A percentile compares a stretch with the other conserved stretches of the same genome.
phyloP scores from a whole-genome alignment of 2,113 vertebrate species.

The Rhineura floridana region DNA sequence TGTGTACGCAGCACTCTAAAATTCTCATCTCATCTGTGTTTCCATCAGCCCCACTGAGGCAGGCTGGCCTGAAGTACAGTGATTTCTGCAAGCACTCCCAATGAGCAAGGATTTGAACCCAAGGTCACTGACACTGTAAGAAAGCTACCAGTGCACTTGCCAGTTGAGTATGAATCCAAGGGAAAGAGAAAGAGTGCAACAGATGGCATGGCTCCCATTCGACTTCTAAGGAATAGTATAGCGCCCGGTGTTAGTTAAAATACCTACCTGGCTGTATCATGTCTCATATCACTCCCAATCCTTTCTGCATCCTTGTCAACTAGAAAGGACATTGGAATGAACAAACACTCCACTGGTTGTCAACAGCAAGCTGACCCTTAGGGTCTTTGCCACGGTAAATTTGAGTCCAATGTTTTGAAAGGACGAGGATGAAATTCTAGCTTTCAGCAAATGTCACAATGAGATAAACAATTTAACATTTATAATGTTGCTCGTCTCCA shows the following conservation, averaged over 20 bases:
- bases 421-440: slow-evolving; percentile 44
- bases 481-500: background rate
- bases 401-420: slow-evolving; percentile 46
- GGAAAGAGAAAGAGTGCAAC: background rate
- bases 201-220: background rate
- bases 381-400: slow-evolving; percentile 23
- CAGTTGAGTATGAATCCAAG: background rate
- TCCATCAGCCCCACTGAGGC: no score
- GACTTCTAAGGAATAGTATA: background rate
- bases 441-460: slow-evolving; percentile 54
- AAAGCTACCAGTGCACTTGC: background rate
- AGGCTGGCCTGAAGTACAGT: background rate
- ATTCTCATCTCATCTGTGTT: background rate
- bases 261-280: background rate
- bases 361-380: slow-evolving; percentile 36
- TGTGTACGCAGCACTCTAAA: background rate
- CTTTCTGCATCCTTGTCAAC: slow-evolving; percentile 9
- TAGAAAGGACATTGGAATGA: slow-evolving; percentile 34
- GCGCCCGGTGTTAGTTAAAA: background rate
- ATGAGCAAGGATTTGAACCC: background rate
- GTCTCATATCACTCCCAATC: background rate
- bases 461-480: slow-evolving; percentile 51
- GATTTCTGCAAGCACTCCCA: background rate
- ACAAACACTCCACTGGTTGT: fast-evolving
- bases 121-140: background rate